Evolutionary conservation across 2,888 invertebrate genomes (phyloP), one percentile per base, ranked within the genome.

Genomic region (Pseudanteris insignis): DNA sequence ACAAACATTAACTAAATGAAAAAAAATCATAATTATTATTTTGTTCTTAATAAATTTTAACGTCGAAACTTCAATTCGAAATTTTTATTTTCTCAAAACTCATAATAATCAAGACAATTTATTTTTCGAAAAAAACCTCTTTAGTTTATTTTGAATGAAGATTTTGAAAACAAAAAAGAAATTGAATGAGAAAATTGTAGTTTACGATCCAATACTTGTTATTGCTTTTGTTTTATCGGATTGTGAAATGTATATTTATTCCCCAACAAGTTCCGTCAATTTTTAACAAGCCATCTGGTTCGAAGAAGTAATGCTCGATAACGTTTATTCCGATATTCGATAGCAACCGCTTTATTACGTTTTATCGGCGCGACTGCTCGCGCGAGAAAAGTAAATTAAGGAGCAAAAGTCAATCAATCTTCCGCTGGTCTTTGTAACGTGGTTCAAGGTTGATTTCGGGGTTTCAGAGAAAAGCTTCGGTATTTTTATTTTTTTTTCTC

Each of bases 331-430:
- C 61, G 54, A 61, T 61, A 61, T 50, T 54, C 54, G 54, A 61
- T 61, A 61, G 48, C 60, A 34, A 54, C 61, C 61, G 44, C 61
- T 61, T 61, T 54, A 53, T 54, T 57, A 51, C 62, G 62, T 62
- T 55, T 57, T 51, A 54, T 54, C 60, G 48, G 48, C 28, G 60
- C 48, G 54, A 50, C 54, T 48, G 44, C 44, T 50, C 50, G 54
- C 54, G 48, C 54, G 61, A 50, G 61, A 61, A 54, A 61, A 54
- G 61, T 61, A 61, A 61, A 61, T 61, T 61, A 61, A 61, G 61
- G 61, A 54, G 54, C 47, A 61, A 61, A 61, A 61, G 61, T 61
- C 61, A 48, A 60, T 48, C 47, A 48, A 55, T 55, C 61, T 61
- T 61, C 44, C 44, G 40, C 46, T 34, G 60, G 44, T 61, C 61